Evolutionary conservation across 2,888 invertebrate species (phyloP).

Genomic region (Athalia circularis): DNA sequence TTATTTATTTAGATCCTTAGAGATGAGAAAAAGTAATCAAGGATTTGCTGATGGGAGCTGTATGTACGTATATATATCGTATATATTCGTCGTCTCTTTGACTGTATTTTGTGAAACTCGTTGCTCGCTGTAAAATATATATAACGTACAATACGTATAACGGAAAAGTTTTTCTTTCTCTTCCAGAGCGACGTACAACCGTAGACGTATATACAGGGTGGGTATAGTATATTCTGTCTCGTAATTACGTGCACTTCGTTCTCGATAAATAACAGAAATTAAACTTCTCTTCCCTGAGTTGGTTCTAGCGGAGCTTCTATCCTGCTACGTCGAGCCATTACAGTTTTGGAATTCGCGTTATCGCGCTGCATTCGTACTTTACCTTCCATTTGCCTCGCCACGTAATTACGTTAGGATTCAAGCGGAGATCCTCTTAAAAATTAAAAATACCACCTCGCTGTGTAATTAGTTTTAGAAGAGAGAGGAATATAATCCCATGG

Average conservation of each 20-base stretch:
- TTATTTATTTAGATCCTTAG: slow-evolving; percentile 73
- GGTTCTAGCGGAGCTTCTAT: not conserved
- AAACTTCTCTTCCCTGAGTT: slow-evolving; percentile 10
- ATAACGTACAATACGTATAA: not conserved
- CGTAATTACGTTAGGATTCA: not conserved
- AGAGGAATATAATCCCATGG: too few relatives aligned
- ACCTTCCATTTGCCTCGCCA: not conserved
- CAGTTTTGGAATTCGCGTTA: slow-evolving; percentile 9
- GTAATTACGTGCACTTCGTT: slow-evolving; percentile 38
- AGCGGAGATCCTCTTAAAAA: not conserved
- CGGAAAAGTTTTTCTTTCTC: not conserved
- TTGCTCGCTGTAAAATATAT: too few relatives aligned
- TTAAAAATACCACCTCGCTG: not conserved
- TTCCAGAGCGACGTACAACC: not conserved
- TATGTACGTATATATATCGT: too few relatives aligned
- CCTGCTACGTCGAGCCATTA: slow-evolving; percentile 17
- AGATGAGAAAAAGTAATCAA: slow-evolving; percentile 73
- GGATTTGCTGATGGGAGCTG: slow-evolving; percentile 71
- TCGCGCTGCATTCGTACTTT: slow-evolving; percentile 1
- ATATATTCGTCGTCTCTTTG: slow-evolving; percentile 50
- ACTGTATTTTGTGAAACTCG: too few relatives aligned
- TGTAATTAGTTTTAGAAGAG: not conserved
- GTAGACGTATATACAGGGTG: too few relatives aligned
- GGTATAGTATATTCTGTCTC: not conserved
- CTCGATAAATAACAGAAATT: slow-evolving; percentile 38